These are phyloP conservation scores for Elephantulus edwardii DNA, from an alignment of 2,113 vertebrate genomes.

Conservation along the genomic window DNA sequence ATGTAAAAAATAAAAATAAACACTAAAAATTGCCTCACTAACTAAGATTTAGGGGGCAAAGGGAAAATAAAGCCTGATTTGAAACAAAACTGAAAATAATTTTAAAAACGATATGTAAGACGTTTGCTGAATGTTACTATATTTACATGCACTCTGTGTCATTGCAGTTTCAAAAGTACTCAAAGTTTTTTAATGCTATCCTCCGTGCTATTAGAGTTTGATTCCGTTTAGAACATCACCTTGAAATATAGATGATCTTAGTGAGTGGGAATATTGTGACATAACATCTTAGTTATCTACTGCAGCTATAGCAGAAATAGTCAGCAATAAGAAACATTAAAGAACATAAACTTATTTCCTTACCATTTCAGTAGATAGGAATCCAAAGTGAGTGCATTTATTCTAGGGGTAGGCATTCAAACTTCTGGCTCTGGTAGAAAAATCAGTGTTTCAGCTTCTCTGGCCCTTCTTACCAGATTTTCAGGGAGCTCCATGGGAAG, in stretches of 20 bases:
- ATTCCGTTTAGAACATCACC: neutral
- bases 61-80: neutral
- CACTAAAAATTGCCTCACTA: neutral
- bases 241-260: neutral
- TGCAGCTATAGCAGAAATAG: too few species aligned
- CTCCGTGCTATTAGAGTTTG: neutral
- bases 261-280: neutral
- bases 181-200: neutral
- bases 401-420: too few species aligned
- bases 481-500: too few species aligned
- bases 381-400: too few species aligned
- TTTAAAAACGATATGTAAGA: neutral
- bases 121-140: neutral
- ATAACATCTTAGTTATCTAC: too few species aligned
- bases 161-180: neutral
- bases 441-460: too few species aligned
- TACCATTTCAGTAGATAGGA: too few species aligned
- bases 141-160: neutral
- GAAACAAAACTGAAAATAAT: constrained; percentile 28
- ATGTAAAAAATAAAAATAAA: constrained; percentile 35
- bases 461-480: too few species aligned
- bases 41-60: constrained; percentile 12
- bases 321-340: too few species aligned
- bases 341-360: too few species aligned
- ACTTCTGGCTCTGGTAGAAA: too few species aligned